Evolutionary conservation across 2,888 invertebrate genomes (phyloP).

Genomic region (Ophioninae sp.): DNA sequence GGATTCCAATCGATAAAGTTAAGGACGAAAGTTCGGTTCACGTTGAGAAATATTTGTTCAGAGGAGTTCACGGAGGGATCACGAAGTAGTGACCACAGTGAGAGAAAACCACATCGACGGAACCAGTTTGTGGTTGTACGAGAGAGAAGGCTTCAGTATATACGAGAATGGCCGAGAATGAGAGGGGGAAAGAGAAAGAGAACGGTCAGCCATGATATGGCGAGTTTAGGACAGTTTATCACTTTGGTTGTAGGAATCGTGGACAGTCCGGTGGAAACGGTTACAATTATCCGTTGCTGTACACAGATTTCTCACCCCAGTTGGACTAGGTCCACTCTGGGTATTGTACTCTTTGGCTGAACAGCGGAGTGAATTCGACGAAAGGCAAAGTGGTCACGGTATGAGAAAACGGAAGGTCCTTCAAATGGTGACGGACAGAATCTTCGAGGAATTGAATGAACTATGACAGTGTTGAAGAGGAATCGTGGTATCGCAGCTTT

Average conservation of each 20-base stretch:
- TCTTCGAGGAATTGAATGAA: slow-evolving; percentile 39
- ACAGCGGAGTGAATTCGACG: slow-evolving; percentile 32
- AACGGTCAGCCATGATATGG: slow-evolving; percentile 51
- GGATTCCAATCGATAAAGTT: slow-evolving; percentile 22
- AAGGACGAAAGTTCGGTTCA: slow-evolving; percentile 32
- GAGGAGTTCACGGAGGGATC: slow-evolving; percentile 28
- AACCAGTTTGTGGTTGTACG: slow-evolving; percentile 50
- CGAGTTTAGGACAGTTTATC: slow-evolving; percentile 60
- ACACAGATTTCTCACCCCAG: slow-evolving; percentile 45
- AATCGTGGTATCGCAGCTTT: not conserved
- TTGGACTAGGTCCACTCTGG: slow-evolving; percentile 5
- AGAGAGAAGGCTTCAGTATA: slow-evolving; percentile 2
- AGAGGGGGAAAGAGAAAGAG: slow-evolving; percentile 13
- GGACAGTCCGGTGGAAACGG: slow-evolving; percentile 36
- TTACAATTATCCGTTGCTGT: slow-evolving; percentile 56
- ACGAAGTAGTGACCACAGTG: not conserved
- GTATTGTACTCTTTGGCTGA: slow-evolving; percentile 19
- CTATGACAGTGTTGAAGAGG: not conserved
- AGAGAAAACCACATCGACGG: slow-evolving; percentile 22
- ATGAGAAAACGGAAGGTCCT: slow-evolving; percentile 13
- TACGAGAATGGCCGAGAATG: not conserved
- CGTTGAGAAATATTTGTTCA: slow-evolving; percentile 51
- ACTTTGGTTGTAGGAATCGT: slow-evolving; percentile 45
- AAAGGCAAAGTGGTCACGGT: slow-evolving; percentile 31
- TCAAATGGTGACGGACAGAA: not conserved